These are phyloP conservation scores for Sweltsa coloradensis DNA, from an alignment of 1,140 invertebrate species.

Conservation along the genomic window DNA sequence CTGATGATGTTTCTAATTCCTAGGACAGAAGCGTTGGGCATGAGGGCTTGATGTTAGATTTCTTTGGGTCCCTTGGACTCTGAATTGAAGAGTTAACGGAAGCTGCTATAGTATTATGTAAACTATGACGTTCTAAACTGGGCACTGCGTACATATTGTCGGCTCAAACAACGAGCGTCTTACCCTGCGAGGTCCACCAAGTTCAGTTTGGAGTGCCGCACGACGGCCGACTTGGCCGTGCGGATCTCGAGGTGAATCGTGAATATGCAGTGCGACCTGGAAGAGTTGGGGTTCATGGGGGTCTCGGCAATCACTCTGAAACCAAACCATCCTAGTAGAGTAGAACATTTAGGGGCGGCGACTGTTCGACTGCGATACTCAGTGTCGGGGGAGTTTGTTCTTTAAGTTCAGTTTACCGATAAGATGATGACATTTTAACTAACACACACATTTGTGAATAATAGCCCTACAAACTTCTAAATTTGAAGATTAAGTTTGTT, in stretches of 20 bases:
- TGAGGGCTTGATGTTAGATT: too few relatives aligned
- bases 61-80: too few relatives aligned
- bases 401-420: background rate
- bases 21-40: too few relatives aligned
- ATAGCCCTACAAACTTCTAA: background rate
- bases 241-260: conserved; percentile 42
- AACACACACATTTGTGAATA: background rate
- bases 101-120: background rate
- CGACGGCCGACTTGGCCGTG: conserved; percentile 31
- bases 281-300: conserved; percentile 50
- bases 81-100: too few relatives aligned
- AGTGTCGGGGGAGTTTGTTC: background rate
- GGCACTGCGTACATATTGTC: background rate
- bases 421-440: background rate
- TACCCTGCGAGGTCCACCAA: conserved; percentile 54
- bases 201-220: conserved; percentile 45
- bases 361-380: background rate
- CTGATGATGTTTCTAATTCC: too few relatives aligned
- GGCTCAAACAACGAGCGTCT: too few relatives aligned
- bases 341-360: background rate
- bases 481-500: too few relatives aligned
- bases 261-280: conserved; percentile 55
- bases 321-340: background rate
- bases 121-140: background rate
- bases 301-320: conserved; percentile 47